Conservation (phyloP, 2,113 vertebrate species). For the Epinephelus fuscoguttatus region DNA sequence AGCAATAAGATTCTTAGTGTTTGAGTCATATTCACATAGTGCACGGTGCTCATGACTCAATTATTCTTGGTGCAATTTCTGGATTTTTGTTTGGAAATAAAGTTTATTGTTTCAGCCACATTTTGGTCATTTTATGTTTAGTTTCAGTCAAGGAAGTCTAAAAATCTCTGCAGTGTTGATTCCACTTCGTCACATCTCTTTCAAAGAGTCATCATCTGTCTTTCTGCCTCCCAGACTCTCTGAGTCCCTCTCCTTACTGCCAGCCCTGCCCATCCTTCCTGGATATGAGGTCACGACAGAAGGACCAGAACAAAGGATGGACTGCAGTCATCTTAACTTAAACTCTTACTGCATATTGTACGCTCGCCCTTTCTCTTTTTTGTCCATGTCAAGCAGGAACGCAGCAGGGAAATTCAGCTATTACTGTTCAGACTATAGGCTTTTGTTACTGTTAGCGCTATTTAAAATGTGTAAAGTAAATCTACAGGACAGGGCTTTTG, state of each 20-base stretch:
- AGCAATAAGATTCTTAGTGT: conserved; percentile 16
- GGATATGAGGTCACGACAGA: conserved; percentile 72
- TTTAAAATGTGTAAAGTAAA: background rate
- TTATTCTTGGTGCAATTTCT: conserved; percentile 32
- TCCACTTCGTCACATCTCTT: conserved; percentile 45
- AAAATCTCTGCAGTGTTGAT: conserved; percentile 10
- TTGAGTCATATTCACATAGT: conserved; percentile 30
- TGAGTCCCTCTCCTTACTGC: conserved; percentile 30
- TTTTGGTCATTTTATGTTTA: conserved; percentile 4
- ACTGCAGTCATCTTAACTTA: conserved; percentile 45
- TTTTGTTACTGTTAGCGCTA: conserved; percentile 3
- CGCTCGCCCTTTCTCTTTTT: background rate
- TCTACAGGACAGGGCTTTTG: background rate
- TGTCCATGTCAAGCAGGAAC: background rate
- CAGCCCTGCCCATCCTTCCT: conserved; percentile 83
- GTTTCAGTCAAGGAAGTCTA: conserved; percentile 11
- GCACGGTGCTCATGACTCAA: conserved; percentile 9
- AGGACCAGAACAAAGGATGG: conserved; percentile 75
- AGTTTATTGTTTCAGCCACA: conserved; percentile 47
- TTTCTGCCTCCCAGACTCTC: conserved; percentile 30
- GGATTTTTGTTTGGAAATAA: conserved; percentile 33
- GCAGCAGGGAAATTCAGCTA: conserved; percentile 9
- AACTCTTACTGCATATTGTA: conserved; percentile 11
- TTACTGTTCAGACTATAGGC: conserved; percentile 3
- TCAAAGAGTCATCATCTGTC: conserved; percentile 55